Conservation (phyloP, 2,113 vertebrate genomes). For the Ursus arctos region DNA sequence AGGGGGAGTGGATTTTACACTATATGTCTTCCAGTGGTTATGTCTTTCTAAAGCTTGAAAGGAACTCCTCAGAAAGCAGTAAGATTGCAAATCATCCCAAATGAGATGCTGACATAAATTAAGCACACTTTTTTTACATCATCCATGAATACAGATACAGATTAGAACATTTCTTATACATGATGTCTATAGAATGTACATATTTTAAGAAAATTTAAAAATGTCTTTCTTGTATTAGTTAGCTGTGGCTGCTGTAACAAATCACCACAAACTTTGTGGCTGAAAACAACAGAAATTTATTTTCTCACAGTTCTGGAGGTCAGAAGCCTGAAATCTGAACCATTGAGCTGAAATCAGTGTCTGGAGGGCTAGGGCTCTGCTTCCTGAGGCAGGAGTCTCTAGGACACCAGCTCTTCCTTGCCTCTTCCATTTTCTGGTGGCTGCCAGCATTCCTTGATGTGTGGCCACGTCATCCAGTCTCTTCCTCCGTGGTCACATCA, state of each 20-base stretch:
- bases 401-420: background rate
- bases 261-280: background rate
- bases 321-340: background rate
- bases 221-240: conserved; percentile 29
- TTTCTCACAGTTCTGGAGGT: background rate
- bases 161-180: background rate
- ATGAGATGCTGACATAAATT: background rate
- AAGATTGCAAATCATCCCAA: background rate
- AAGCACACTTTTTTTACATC: background rate
- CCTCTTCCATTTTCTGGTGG: background rate
- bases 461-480: rapidly evolving
- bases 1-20: background rate
- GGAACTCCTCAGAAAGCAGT: background rate
- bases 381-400: background rate
- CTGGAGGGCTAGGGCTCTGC: rapidly evolving
- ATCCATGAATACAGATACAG: background rate
- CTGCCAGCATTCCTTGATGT: background rate
- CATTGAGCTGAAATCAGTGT: background rate
- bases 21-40: background rate
- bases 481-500: background rate
- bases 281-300: conserved; percentile 7
- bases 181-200: background rate
- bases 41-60: conserved; percentile 49
- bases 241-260: conserved; percentile 20
- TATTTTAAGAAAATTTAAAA: conserved; percentile 34